Percentiles rank a stretch among this genome's conserved stretches.
Conservation (phyloP, 2,797 vertebrate species). For the Fundulus diaphanus region DNA sequence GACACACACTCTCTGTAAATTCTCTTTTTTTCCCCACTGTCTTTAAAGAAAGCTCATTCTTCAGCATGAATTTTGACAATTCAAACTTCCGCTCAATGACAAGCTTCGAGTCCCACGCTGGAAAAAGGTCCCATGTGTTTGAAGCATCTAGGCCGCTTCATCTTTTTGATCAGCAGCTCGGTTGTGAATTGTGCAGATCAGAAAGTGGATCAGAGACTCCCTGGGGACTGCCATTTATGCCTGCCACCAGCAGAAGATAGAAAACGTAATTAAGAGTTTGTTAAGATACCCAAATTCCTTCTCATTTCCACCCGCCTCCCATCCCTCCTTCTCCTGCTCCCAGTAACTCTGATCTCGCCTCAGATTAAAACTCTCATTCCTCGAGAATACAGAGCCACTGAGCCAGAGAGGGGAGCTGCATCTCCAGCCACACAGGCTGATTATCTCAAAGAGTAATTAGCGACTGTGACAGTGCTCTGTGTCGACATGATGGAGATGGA, state of each 20-base stretch:
- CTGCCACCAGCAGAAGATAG: constrained; percentile 76
- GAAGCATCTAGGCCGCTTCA: constrained; percentile 78
- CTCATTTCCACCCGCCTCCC: constrained; percentile 66
- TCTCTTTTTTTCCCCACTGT: constrained; percentile 24
- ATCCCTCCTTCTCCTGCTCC: constrained; percentile 56
- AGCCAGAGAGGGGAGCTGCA: constrained; percentile 63
- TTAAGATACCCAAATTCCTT: constrained; percentile 82
- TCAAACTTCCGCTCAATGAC: constrained; percentile 77
- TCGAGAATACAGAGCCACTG: constrained; percentile 55
- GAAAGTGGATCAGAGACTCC: constrained; percentile 82
- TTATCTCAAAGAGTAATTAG: constrained; percentile 80
- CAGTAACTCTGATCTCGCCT: constrained; percentile 70
- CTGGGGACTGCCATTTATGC: constrained; percentile 78
- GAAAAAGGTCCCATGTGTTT: constrained; percentile 78
- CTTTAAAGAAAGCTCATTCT: constrained; percentile 50
- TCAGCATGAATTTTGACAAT: constrained; percentile 69
- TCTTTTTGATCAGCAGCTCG: constrained; percentile 81
- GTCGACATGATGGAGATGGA: constrained; percentile 72
- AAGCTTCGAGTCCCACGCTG: constrained; percentile 67
- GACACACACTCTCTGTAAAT: constrained; percentile 51
- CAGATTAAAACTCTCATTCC: constrained; percentile 76
- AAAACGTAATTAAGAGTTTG: constrained; percentile 79
- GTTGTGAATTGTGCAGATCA: constrained; percentile 78
- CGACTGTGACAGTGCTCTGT: constrained; percentile 58
- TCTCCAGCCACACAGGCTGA: constrained; percentile 72